A percentile compares a stretch with the other conserved stretches of the same genome.
These are phyloP conservation scores for Gopherus evgoodei DNA, from an alignment of 2,113 vertebrate species.

Conservation along the genomic window DNA sequence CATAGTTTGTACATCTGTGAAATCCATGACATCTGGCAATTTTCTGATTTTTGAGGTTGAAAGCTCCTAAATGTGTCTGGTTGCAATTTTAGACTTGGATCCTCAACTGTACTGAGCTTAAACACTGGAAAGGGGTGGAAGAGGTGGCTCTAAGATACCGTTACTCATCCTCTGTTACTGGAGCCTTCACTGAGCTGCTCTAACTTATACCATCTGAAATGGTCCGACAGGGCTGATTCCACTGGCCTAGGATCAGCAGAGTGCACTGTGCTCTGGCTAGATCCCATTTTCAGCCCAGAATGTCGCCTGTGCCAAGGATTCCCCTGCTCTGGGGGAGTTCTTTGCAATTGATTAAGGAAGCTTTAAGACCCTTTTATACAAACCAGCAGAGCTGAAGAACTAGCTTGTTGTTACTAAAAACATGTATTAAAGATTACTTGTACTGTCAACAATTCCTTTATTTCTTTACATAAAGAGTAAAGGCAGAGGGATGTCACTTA, in stretches of 20 bases:
- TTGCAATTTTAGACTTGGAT: not conserved
- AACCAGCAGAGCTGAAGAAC: not conserved
- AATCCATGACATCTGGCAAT: not conserved
- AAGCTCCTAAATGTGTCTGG: not conserved
- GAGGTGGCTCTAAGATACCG: not conserved
- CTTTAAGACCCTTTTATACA: slow-evolving; percentile 1
- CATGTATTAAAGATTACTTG: not conserved
- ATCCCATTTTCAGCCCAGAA: not conserved
- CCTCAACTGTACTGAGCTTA: not conserved
- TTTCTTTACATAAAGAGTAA: no score
- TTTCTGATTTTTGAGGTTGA: not conserved
- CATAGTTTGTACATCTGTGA: not conserved
- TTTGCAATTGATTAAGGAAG: not conserved
- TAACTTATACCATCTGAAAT: not conserved
- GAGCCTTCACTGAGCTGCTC: not conserved
- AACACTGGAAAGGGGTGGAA: not conserved
- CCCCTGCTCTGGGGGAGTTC: not conserved
- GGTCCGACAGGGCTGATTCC: not conserved
- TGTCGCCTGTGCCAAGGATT: not conserved
- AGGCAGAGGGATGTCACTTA: no score
- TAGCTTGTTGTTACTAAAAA: not conserved
- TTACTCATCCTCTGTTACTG: no score
- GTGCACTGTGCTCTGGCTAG: not conserved
- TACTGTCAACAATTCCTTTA: not conserved
- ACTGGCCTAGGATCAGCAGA: no score